These are phyloP conservation scores for Melinaea menophilus DNA, from an alignment of 2,888 invertebrate species.

Conservation along the genomic window DNA sequence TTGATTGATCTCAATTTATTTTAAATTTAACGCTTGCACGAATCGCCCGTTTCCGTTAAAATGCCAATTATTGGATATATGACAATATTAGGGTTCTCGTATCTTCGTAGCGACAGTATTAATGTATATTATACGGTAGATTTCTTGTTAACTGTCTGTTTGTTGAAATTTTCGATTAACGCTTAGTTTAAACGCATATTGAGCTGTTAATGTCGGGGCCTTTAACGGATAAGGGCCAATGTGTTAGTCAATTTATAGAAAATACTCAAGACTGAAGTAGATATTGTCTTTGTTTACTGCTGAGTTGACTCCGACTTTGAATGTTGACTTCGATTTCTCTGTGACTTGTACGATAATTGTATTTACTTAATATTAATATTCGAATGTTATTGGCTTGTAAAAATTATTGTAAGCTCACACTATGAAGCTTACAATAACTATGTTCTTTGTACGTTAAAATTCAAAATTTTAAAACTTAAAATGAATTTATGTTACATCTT, in stretches of 20 bases:
- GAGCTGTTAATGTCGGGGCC: conserved; percentile 15
- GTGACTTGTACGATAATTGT: neutral
- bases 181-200: conserved; percentile 9
- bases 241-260: conserved; percentile 69
- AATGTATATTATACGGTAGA: conserved; percentile 12
- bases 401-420: conserved; percentile 14
- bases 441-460: too few relatives aligned
- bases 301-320: neutral
- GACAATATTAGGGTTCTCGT: conserved; percentile 20
- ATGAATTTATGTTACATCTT: too few relatives aligned
- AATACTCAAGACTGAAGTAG: conserved; percentile 71
- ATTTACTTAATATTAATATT: conserved; percentile 25
- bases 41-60: conserved; percentile 23
- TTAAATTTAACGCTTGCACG: neutral
- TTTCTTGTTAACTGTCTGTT: conserved; percentile 15
- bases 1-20: too few relatives aligned
- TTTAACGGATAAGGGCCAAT: conserved; percentile 44
- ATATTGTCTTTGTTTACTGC: conserved; percentile 14
- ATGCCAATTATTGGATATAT: conserved; percentile 13
- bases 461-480: too few relatives aligned
- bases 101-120: conserved; percentile 4
- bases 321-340: neutral
- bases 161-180: conserved; percentile 1
- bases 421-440: too few relatives aligned
- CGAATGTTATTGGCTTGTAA: conserved; percentile 21